Percentiles rank a stretch among this genome's conserved stretches.
These are phyloP conservation scores for Lasius fuliginosus DNA, from an alignment of 2,888 invertebrate genomes.

Conservation along the genomic window DNA sequence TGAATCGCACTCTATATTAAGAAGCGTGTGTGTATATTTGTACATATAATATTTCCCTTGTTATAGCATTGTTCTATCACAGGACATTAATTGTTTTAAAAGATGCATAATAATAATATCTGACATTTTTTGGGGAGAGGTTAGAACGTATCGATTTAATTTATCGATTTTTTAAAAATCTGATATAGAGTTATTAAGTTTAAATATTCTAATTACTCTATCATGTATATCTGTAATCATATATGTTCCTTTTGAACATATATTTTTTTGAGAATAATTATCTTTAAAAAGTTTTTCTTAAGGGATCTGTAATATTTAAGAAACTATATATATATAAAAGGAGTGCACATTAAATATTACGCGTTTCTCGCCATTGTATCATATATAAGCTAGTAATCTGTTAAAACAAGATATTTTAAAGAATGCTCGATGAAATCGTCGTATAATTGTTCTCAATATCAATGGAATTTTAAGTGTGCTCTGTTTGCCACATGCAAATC, in stretches of 20 bases:
- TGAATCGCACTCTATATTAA: background rate
- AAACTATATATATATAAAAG: background rate
- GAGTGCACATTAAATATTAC: conserved; percentile 2
- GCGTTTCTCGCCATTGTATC: background rate
- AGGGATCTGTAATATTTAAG: background rate
- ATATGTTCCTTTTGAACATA: conserved; percentile 1
- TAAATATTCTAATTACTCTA: conserved; percentile 11
- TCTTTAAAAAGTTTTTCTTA: background rate
- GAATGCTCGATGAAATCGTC: background rate
- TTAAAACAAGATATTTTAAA: background rate
- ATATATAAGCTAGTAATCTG: background rate
- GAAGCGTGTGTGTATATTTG: background rate
- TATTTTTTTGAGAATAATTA: background rate
- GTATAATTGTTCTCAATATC: background rate
- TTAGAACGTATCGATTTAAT: background rate
- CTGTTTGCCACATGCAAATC: background rate
- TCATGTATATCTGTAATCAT: conserved; percentile 29
- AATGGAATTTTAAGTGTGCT: background rate
- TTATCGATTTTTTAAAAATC: conserved; percentile 7
- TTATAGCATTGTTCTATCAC: background rate
- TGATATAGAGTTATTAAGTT: background rate
- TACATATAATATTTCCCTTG: background rate
- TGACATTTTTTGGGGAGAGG: background rate
- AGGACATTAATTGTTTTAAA: conserved; percentile 9
- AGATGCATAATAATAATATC: background rate